Conservation (phyloP, 2,888 invertebrate species). For the Endomychus coccineus region DNA sequence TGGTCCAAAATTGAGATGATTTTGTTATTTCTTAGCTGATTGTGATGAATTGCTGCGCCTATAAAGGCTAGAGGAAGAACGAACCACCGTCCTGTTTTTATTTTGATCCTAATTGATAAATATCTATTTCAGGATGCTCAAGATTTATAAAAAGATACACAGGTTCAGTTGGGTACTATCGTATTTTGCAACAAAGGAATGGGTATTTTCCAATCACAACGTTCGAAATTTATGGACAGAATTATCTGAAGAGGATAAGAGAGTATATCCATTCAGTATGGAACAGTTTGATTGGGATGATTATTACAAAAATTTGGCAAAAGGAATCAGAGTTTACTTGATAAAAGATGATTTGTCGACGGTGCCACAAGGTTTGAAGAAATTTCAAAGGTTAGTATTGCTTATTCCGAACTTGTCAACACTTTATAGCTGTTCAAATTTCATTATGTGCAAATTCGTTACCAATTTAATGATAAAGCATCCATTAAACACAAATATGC, state of each 20-base stretch:
- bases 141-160: slow-evolving; percentile 67
- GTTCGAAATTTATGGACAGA: slow-evolving; percentile 50
- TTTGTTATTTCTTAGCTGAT: neutral
- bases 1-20: slow-evolving; percentile 31
- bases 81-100: neutral
- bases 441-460: too few species aligned
- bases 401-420: too few species aligned
- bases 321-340: slow-evolving; percentile 68
- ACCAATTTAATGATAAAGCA: too few species aligned
- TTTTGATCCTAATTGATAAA: neutral
- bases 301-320: slow-evolving; percentile 48
- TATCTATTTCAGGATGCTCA: slow-evolving; percentile 54
- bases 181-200: slow-evolving; percentile 65
- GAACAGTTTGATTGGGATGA: slow-evolving; percentile 63
- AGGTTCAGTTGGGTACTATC: slow-evolving; percentile 61
- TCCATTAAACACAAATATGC: too few species aligned
- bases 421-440: too few species aligned
- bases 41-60: neutral
- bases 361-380: slow-evolving; percentile 50
- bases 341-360: slow-evolving; percentile 69
- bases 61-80: neutral
- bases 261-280: slow-evolving; percentile 69
- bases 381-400: slow-evolving; percentile 6
- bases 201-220: slow-evolving; percentile 60
- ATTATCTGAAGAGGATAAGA: slow-evolving; percentile 45